These are phyloP conservation scores for Podabrus alpinus DNA, from an alignment of 2,888 invertebrate genomes.

Conservation along the genomic window DNA sequence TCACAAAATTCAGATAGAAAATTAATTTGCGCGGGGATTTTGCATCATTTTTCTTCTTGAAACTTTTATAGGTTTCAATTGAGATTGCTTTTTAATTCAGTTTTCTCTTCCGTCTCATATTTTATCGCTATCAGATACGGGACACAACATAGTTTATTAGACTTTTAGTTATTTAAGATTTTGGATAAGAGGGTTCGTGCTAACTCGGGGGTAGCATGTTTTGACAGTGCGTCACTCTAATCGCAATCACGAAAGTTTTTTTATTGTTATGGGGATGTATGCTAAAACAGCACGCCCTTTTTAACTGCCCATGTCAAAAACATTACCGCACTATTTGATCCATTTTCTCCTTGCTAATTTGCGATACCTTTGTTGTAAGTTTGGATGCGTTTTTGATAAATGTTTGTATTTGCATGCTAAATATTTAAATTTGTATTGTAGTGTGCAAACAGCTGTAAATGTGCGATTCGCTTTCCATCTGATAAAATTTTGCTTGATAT, in stretches of 20 bases:
- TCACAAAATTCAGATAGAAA: neutral
- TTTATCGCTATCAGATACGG: conserved; percentile 38
- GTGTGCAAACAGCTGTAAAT: conserved; percentile 30
- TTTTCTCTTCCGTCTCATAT: conserved; percentile 43
- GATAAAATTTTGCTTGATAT: conserved; percentile 42
- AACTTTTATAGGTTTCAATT: conserved; percentile 14
- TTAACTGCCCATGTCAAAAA: neutral
- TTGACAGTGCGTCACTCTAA: conserved; percentile 49
- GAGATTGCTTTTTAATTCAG: conserved; percentile 45
- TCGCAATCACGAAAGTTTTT: conserved; percentile 44
- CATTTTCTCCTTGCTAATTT: neutral
- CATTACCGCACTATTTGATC: neutral
- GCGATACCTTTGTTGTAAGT: neutral
- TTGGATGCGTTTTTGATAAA: neutral
- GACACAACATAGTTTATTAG: conserved; percentile 37
- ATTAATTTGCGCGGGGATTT: neutral
- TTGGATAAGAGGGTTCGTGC: conserved; percentile 36
- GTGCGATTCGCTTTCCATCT: conserved; percentile 31
- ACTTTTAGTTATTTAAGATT: conserved; percentile 43
- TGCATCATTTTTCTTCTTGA: conserved; percentile 12
- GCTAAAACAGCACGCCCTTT: conserved; percentile 29
- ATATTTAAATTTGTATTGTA: conserved; percentile 27
- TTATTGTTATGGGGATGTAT: conserved; percentile 30
- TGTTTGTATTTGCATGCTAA: conserved; percentile 13
- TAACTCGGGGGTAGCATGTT: conserved; percentile 39